phyloP scores from a whole-genome alignment of 2,888 invertebrate species.

The Graphium colonna region DNA sequence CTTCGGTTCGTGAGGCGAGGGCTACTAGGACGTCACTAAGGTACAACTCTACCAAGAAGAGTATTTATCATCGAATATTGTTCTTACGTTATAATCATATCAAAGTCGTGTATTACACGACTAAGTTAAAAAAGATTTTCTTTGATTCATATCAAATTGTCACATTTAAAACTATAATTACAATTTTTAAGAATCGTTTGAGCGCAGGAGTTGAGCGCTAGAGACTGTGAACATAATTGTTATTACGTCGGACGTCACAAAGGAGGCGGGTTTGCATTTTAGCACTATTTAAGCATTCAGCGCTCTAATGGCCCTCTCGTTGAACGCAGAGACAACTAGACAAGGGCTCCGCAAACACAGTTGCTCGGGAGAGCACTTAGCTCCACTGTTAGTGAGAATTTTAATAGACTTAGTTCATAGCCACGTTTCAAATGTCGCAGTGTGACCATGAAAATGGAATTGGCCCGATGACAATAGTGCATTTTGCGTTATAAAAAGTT shows the following conservation, averaged over 20 bases:
- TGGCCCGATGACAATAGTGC: background rate
- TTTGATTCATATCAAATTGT: too few relatives aligned
- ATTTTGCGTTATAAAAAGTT: too few relatives aligned
- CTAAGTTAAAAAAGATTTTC: too few relatives aligned
- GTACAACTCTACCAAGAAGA: too few relatives aligned
- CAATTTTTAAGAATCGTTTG: background rate
- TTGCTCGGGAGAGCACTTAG: constrained; percentile 9
- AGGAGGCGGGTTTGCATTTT: constrained; percentile 8
- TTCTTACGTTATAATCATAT: too few relatives aligned
- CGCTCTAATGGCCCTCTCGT: constrained; percentile 16
- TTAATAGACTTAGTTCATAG: constrained; percentile 19
- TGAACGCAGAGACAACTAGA: constrained; percentile 10
- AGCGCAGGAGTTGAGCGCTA: background rate
- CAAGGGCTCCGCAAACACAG: constrained; percentile 14
- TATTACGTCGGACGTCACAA: constrained; percentile 8
- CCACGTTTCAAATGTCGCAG: background rate
- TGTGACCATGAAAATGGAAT: background rate
- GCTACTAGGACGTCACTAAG: too few relatives aligned
- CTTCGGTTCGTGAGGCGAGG: too few relatives aligned
- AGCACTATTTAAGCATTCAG: constrained; percentile 21
- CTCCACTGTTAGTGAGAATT: constrained; percentile 10
- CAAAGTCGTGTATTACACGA: too few relatives aligned
- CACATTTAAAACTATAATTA: too few relatives aligned
- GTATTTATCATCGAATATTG: too few relatives aligned
- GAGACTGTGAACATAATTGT: constrained; percentile 2